Conservation (phyloP, 2,888 invertebrate genomes). For the Drosophila glabriapex region DNA sequence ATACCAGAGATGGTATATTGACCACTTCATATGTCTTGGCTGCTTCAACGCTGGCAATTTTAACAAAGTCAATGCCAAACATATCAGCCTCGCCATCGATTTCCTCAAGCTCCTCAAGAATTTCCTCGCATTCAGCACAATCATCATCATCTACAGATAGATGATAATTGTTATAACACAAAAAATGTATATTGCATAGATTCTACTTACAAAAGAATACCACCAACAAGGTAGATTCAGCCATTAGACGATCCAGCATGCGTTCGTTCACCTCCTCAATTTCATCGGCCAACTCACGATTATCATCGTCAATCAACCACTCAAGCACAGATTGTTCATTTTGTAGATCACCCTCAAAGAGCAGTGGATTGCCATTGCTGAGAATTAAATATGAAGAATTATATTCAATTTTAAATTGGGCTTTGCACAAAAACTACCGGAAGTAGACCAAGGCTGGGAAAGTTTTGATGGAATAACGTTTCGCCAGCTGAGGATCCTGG, state of each 20-base stretch:
- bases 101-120: constrained; percentile 95
- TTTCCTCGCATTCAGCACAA: constrained; percentile 96
- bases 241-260: constrained; percentile 94
- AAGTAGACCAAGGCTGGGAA: constrained; percentile 97
- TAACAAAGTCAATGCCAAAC: constrained; percentile 97
- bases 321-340: constrained; percentile 96
- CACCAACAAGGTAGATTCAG: constrained; percentile 94
- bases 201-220: constrained; percentile 94
- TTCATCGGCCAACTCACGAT: constrained; percentile 96
- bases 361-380: constrained; percentile 94
- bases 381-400: neutral
- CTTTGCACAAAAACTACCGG: constrained; percentile 86
- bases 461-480: constrained; percentile 96
- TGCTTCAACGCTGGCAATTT: constrained; percentile 93
- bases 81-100: constrained; percentile 98
- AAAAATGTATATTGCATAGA: fast-evolving
- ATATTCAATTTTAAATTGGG: neutral
- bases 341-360: constrained; percentile 96
- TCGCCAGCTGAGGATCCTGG: constrained; percentile 95
- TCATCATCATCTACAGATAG: constrained; percentile 92
- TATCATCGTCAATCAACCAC: constrained; percentile 97
- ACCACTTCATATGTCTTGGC: constrained; percentile 93
- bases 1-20: constrained; percentile 93
- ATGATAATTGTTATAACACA: neutral
- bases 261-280: constrained; percentile 96